Evolutionary conservation across 2,113 vertebrate genomes (phyloP), one percentile per base, ranked within the genome.

Genomic region (Nipponia nippon): DNA sequence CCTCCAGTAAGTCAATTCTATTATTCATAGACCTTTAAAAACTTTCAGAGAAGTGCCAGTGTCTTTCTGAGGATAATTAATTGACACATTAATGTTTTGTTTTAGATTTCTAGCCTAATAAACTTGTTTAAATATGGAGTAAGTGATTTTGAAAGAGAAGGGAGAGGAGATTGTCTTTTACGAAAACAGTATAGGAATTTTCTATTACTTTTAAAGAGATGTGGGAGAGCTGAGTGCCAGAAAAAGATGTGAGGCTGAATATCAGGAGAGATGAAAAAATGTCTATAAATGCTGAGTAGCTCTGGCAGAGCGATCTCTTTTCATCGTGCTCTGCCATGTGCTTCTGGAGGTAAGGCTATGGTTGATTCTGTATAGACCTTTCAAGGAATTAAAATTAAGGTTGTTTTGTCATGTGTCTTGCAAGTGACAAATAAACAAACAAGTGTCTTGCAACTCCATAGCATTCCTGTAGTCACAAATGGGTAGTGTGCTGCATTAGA

Each of bases 1-100:
- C 99, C 99, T 80, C 99, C 99, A 87, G 99, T 99, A 98, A 98
- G 99, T 95, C 34, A 44, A 38, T 63, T 88, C 59, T 73, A 1
- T 83, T 95, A 71, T 81, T 56, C 46, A 53, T 25, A 86, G 36
- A 66, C 49, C 22, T 88, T 71, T 69, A 70, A 34, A 55, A 89
- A 42, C 32, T 90, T 83, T 27, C 50, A 49, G 56, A 18, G 23
- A 44, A 55, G 18, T 59, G 29, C 29, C 7, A 59, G 26, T 55
- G 25, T 63, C 62, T 42, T 83, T 50, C 73, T 82, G 38, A 49
- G 78, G 19, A 50, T 88, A 79, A 73, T 42, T 44, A 77, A 32
- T 87, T 56, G 62, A 27, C 53, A 87, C 36, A 13, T 66, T 1
- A 40, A 56, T 53, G 34, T 69, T 90, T 63, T 73, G 23, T 4